Conservation (phyloP, 2,113 vertebrate genomes). For the Rhadina sibilatrix region DNA sequence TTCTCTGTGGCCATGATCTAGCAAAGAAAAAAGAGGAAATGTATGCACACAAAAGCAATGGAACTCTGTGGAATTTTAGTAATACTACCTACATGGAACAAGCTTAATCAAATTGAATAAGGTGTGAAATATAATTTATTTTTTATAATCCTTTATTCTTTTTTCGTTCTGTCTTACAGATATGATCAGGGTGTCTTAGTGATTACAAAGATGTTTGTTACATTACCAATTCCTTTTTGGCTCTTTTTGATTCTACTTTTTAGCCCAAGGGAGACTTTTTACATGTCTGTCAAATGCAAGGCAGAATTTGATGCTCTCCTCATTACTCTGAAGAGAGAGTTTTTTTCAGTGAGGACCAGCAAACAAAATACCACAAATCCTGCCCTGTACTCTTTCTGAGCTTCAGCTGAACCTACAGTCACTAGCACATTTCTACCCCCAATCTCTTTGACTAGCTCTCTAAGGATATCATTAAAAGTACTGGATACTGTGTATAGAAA, state of each 20-base stretch:
- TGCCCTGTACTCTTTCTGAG: neutral
- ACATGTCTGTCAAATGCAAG: neutral
- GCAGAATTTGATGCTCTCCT: neutral
- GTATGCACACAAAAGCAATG: neutral
- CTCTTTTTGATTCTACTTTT: neutral
- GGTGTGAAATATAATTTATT: neutral
- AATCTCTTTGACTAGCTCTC: slow-evolving; percentile 41
- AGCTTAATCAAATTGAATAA: neutral
- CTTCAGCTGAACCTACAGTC: neutral
- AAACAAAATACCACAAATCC: slow-evolving; percentile 19
- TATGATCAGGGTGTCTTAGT: neutral
- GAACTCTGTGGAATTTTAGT: neutral
- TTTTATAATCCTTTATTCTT: neutral
- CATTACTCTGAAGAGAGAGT: neutral
- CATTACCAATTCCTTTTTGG: neutral
- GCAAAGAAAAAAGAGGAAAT: neutral
- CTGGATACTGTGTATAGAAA: neutral
- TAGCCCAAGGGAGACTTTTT: neutral
- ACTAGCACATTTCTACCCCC: neutral
- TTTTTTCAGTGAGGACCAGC: slow-evolving; percentile 11
- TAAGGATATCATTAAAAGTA: slow-evolving; percentile 64
- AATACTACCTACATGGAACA: neutral
- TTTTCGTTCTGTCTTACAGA: neutral
- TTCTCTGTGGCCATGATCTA: neutral
- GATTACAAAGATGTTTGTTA: neutral